phyloP scores from a whole-genome alignment of 2,797 vertebrate species.

The Amniataba percoides region DNA sequence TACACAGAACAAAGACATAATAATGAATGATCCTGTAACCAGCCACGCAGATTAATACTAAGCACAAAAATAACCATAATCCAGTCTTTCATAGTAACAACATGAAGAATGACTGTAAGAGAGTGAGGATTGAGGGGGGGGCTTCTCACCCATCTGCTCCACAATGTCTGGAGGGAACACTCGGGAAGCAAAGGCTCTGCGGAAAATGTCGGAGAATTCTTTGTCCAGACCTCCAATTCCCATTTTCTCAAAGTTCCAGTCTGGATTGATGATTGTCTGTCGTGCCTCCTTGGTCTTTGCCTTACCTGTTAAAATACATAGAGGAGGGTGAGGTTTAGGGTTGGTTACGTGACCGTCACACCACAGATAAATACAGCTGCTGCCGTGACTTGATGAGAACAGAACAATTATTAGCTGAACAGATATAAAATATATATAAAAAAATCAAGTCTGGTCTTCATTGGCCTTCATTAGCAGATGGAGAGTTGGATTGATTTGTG shows the following conservation, averaged over 20 bases:
- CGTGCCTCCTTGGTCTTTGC: slow-evolving; percentile 95
- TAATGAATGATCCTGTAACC: not conserved
- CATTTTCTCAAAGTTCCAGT: slow-evolving; percentile 99
- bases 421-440: not conserved
- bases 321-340: too few relatives aligned
- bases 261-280: slow-evolving; percentile 98
- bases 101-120: not conserved
- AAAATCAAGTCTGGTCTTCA: too few relatives aligned
- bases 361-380: not conserved
- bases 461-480: not conserved
- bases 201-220: slow-evolving; percentile 97
- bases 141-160: slow-evolving; percentile 95
- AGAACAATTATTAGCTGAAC: not conserved
- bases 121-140: accelerated
- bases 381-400: not conserved
- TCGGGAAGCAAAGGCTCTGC: slow-evolving; percentile 96
- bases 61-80: not conserved
- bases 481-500: not conserved
- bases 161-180: slow-evolving; percentile 98
- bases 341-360: not conserved
- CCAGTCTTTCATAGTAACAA: not conserved
- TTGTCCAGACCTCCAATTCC: slow-evolving; percentile 97
- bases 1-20: not conserved
- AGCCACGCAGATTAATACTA: not conserved
- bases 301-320: slow-evolving; percentile 85